Evolutionary conservation across 2,797 vertebrate genomes (phyloP).

Genomic region (Distichodus sexfasciatus): DNA sequence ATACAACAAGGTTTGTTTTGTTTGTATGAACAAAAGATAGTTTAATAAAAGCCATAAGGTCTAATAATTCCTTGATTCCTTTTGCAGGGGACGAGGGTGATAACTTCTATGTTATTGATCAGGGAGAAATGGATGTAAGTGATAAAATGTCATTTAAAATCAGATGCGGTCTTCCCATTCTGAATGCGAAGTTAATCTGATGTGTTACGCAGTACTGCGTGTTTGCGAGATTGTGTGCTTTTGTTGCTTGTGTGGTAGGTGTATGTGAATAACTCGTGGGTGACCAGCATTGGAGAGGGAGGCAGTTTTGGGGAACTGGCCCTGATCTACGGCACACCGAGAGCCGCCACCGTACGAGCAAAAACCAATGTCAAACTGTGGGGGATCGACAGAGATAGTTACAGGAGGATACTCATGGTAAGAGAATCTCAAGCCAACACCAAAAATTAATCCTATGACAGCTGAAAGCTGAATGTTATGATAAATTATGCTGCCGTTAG

Average conservation of each 20-base stretch:
- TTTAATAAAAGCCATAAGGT: neutral
- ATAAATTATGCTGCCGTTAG: too few species aligned
- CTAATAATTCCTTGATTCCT: neutral
- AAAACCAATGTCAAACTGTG: constrained; percentile 87
- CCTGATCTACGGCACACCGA: constrained; percentile 86
- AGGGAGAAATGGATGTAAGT: constrained; percentile 99
- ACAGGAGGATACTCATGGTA: constrained; percentile 88
- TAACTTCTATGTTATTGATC: constrained; percentile 99
- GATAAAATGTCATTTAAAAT: neutral
- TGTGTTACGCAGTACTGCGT: too few species aligned
- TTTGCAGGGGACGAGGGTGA: constrained; percentile 93
- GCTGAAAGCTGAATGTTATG: too few species aligned
- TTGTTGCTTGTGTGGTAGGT: constrained; percentile 65
- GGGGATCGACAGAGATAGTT: constrained; percentile 90
- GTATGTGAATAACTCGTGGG: constrained; percentile 87
- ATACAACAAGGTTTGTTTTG: constrained; percentile 88
- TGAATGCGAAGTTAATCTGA: too few species aligned
- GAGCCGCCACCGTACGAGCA: constrained; percentile 86
- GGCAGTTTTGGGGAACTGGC: constrained; percentile 89
- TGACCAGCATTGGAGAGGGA: constrained; percentile 86
- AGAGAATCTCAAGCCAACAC: too few species aligned
- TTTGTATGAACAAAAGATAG: neutral
- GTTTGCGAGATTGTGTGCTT: neutral
- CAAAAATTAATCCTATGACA: too few species aligned
- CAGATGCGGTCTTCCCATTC: too few species aligned